Base-by-base conservation (phyloP, 1,140 invertebrate genomes). In the Halictus rubicundus region DNA sequence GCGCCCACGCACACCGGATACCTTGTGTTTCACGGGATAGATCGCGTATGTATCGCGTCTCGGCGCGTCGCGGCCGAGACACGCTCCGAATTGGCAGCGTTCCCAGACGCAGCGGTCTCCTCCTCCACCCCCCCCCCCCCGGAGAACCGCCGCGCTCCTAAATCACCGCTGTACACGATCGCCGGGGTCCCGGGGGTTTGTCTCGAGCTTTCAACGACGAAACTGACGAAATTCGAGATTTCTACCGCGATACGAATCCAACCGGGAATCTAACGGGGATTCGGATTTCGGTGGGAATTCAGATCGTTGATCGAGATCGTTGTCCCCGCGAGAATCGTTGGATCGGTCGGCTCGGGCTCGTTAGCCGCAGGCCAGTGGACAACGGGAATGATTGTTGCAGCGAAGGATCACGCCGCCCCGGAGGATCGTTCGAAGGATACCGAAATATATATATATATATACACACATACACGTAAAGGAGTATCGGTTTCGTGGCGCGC, bases 351-450 rank as follows among this genome's bases (percentile, higher is more conserved):
- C 21, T 25, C 37, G n/a, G 60, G 32, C 60, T 25, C 61, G 32
- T 1, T 65, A n/a, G n/a, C 23, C 54, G 23, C 7, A 21, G 16
- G 23, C n/a, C 39, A 57, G 57, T 39, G 75, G 49, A 73, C 64
- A 78, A 46, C 64, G 81, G 63, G 16, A 61, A 68, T 72, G 54
- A 83, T 84, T 69, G 82, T 84, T 83, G 12, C 76, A 84, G 82
- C 42, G 64, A 49, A 72, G 52, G 71, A 60, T 32, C 74, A 32
- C 74, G 49, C 39, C 68, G 54, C 27, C 27, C 27, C 5, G 66
- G 23, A 83, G 76, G 54, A 52, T 60, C 32, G 39, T 82, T 64
- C 37, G 16, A 46, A 25, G 49, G 42, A n/a, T 52, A 66, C 25
- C 59, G 61, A 54, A 46, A 66, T 42, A 73, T 27, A 68, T 25